Conservation (phyloP, 64 coral and sea anemone species). For the Orbicella faveolata region DNA sequence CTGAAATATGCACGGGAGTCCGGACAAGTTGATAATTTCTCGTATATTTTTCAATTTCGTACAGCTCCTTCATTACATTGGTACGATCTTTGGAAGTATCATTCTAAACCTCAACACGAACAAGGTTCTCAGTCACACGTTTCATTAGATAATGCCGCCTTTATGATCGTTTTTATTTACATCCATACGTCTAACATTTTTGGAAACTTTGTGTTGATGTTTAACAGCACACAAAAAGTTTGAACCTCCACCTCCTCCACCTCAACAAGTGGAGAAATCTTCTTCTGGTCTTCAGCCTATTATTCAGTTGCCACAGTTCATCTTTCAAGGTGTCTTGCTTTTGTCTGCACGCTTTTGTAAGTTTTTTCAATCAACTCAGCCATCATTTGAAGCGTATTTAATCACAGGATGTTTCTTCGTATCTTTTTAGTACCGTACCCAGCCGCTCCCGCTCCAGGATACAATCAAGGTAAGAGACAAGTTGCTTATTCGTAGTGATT, state of each 20-base stretch:
- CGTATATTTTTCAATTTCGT: not conserved
- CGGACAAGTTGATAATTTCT: not conserved
- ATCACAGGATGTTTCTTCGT: not conserved
- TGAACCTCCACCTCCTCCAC: not conserved
- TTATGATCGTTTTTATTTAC: not conserved
- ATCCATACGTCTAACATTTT: not conserved
- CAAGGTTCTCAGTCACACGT: not conserved
- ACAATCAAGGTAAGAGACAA: not conserved
- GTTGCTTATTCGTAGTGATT: not conserved
- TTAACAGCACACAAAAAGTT: constrained; percentile 7
- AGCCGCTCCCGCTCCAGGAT: not conserved
- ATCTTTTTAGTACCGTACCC: not conserved
- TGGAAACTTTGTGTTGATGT: not conserved
- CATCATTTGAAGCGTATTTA: not conserved
- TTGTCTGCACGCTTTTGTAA: not conserved
- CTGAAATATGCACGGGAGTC: not conserved
- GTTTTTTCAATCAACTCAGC: not conserved
- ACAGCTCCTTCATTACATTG: constrained; percentile 35
- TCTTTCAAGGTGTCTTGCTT: constrained; percentile 21
- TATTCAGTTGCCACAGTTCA: not conserved
- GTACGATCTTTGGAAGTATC: constrained; percentile 46
- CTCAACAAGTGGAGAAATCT: not conserved
- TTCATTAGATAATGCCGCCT: not conserved
- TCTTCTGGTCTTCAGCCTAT: constrained; percentile 4
- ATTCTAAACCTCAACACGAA: constrained; percentile 13